Percentiles rank a stretch among this genome's conserved stretches.
Evolutionary conservation across 2,113 vertebrate genomes (phyloP).

Genomic region (Tenebrosternarchus preto): DNA sequence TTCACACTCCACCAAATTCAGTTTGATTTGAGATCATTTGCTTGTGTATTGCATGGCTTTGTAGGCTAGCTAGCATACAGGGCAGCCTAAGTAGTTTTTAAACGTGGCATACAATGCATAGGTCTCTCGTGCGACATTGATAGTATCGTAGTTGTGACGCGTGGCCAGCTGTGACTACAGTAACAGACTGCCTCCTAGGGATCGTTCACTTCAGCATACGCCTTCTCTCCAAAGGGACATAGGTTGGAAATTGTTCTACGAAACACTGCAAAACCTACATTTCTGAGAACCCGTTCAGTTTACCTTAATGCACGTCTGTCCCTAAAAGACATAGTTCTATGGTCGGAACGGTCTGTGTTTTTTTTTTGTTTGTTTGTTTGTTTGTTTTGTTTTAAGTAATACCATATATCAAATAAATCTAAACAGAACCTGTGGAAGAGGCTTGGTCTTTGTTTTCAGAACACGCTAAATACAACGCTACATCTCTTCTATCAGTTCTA

Average conservation of each 20-base stretch:
- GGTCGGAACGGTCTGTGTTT: not conserved
- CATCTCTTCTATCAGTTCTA: not conserved
- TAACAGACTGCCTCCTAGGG: not conserved
- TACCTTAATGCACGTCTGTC: not conserved
- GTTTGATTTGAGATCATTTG: too few relatives aligned
- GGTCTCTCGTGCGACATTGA: not conserved
- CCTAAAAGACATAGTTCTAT: not conserved
- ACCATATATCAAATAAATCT: not conserved
- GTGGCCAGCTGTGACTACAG: not conserved
- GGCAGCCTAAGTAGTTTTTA: too few relatives aligned
- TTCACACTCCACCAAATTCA: too few relatives aligned
- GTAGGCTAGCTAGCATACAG: too few relatives aligned
- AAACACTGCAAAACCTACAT: not conserved
- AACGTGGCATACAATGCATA: too few relatives aligned
- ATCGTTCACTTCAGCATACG: not conserved
- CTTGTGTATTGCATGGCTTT: too few relatives aligned
- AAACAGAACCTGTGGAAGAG: not conserved
- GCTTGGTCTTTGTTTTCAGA: not conserved
- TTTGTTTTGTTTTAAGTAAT: too few relatives aligned
- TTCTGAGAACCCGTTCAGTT: not conserved
- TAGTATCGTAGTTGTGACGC: not conserved
- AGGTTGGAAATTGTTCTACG: not conserved
- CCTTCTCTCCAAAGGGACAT: not conserved
- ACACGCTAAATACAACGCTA: not conserved
- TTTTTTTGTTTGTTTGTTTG: too few relatives aligned